A percentile compares a stretch with the other conserved stretches of the same genome.
Evolutionary conservation across 2,797 vertebrate species (phyloP).

Genomic region (Typhlichthys subterraneus): DNA sequence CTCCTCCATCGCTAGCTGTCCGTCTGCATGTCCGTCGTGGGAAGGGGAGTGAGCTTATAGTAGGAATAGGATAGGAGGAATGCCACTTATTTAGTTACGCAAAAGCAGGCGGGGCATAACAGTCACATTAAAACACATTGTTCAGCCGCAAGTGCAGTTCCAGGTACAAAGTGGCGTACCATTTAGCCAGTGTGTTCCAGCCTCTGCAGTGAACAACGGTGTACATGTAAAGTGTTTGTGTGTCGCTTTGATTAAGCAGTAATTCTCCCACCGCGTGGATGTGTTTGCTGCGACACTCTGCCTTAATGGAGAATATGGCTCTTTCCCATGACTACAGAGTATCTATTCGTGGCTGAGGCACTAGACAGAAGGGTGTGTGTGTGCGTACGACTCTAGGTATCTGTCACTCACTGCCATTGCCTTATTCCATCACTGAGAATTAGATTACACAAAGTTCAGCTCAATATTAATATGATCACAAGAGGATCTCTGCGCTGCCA

Average conservation of each 20-base stretch:
- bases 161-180: not conserved
- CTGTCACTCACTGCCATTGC: slow-evolving; percentile 58
- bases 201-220: not conserved
- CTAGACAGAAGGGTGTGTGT: slow-evolving; percentile 42
- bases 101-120: too few species aligned
- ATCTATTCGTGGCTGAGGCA: slow-evolving; percentile 50
- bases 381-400: slow-evolving; percentile 34
- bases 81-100: too few species aligned
- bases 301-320: slow-evolving; percentile 45
- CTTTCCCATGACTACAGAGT: slow-evolving; percentile 41
- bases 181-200: too few species aligned
- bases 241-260: slow-evolving; percentile 50
- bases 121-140: too few species aligned
- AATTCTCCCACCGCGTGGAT: slow-evolving; percentile 27
- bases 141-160: too few species aligned
- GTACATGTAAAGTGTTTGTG: not conserved
- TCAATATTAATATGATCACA: slow-evolving; percentile 71
- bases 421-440: slow-evolving; percentile 65
- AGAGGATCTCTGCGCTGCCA: slow-evolving; percentile 50
- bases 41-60: too few species aligned
- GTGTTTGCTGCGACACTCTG: slow-evolving; percentile 27
- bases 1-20: slow-evolving; percentile 3
- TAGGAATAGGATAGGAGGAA: too few species aligned
- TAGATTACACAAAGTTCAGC: slow-evolving; percentile 65
- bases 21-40: too few species aligned